A percentile compares a stretch with the other conserved stretches of the same genome.
phyloP scores from a whole-genome alignment of 2,797 vertebrate species.

The Enteromius unitaeniatus region DNA sequence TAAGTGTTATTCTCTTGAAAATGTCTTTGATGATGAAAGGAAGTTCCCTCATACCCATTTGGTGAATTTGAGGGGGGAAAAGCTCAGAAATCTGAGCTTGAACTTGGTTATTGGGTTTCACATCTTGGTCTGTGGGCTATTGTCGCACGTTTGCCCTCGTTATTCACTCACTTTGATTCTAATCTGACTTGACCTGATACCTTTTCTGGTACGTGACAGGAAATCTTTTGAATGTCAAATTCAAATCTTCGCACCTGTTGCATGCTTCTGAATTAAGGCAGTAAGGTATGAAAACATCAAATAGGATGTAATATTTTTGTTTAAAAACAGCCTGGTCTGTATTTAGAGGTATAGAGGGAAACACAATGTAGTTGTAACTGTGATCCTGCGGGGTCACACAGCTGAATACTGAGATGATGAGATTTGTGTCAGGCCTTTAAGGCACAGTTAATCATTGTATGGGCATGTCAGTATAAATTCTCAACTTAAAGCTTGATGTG shows the following conservation, averaged over 20 bases:
- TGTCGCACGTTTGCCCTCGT: conserved; percentile 40
- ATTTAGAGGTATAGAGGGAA: not conserved
- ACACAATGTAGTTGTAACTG: conserved; percentile 43
- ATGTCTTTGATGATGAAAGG: conserved; percentile 58
- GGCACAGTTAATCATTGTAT: conserved; percentile 51
- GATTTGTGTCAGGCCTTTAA: conserved; percentile 50
- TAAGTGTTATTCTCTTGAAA: conserved; percentile 52
- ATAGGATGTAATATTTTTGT: not conserved
- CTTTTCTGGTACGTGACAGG: conserved; percentile 41
- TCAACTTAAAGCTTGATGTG: conserved; percentile 60
- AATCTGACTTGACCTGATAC: conserved; percentile 59
- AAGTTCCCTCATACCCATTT: conserved; percentile 43
- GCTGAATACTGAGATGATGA: conserved; percentile 50
- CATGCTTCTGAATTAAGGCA: conserved; percentile 47
- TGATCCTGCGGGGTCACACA: conserved; percentile 59
- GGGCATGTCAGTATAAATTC: conserved; percentile 53
- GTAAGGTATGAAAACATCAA: conserved; percentile 32
- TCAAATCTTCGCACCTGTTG: conserved; percentile 64
- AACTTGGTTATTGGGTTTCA: conserved; percentile 52
- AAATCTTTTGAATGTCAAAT: conserved; percentile 41
- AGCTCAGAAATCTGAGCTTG: conserved; percentile 42
- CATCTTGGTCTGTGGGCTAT: conserved; percentile 47
- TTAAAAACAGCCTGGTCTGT: conserved; percentile 20
- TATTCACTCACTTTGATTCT: conserved; percentile 61
- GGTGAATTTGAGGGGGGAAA: conserved; percentile 31